Percentiles rank a stretch among this genome's conserved stretches.
Evolutionary conservation across 2,113 vertebrate genomes (phyloP).

Genomic region (Pollachius pollachius): DNA sequence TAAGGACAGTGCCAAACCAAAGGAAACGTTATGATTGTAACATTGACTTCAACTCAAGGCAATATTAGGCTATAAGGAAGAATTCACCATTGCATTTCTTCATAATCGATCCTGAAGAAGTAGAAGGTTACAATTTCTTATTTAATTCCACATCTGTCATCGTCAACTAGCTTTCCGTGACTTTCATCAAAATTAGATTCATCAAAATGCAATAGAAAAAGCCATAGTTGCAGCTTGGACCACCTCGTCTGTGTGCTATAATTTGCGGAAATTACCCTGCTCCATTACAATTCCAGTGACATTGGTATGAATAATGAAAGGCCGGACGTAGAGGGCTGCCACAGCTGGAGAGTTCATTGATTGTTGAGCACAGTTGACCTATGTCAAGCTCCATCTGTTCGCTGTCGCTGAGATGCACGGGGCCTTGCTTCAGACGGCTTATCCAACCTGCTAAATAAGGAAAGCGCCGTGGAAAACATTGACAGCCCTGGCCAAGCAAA

Average conservation of each 20-base stretch:
- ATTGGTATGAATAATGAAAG: conserved; percentile 52
- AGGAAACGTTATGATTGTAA: no score
- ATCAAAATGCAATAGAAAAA: neutral
- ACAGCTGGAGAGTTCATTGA: conserved; percentile 37
- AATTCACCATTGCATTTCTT: conserved; percentile 28
- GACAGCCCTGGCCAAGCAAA: neutral
- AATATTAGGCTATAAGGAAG: conserved; percentile 23
- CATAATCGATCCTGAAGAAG: conserved; percentile 57
- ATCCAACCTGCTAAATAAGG: conserved; percentile 19
- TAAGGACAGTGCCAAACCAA: no score
- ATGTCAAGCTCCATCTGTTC: conserved; percentile 55
- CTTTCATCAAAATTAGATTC: neutral
- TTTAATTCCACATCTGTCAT: conserved; percentile 37
- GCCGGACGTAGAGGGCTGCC: conserved; percentile 37
- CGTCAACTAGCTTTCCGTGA: conserved; percentile 19
- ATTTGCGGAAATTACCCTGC: conserved; percentile 39
- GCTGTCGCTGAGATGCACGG: conserved; percentile 46
- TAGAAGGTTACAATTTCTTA: conserved; percentile 41
- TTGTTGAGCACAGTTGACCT: conserved; percentile 53
- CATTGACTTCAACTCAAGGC: no score
- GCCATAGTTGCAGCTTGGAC: neutral
- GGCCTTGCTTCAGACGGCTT: conserved; percentile 13
- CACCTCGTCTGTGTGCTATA: conserved; percentile 17
- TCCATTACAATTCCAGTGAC: conserved; percentile 28
- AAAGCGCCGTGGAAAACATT: conserved; percentile 1